A percentile compares a stretch with the other conserved stretches of the same genome.
phyloP scores from a whole-genome alignment of 2,888 invertebrate genomes.

The Drosophila emarginata region DNA sequence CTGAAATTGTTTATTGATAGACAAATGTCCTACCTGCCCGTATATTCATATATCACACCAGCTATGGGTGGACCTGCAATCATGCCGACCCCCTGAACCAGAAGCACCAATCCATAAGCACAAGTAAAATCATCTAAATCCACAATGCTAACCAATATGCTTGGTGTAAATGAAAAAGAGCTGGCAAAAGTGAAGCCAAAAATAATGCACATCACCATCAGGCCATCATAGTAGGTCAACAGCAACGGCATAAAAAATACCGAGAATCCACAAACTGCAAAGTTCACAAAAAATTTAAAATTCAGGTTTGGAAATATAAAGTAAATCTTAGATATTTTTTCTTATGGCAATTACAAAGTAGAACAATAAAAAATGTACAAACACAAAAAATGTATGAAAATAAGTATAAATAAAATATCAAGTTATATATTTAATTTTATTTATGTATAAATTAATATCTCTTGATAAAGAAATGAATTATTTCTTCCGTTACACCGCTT shows the following conservation, averaged over 20 bases:
- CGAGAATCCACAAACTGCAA: conserved; percentile 81
- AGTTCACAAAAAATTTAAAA: background rate
- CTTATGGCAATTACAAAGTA: no score
- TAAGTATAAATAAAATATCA: no score
- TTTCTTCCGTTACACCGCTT: no score
- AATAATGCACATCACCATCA: conserved; percentile 83
- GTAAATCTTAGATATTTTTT: no score
- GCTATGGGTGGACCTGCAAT: conserved; percentile 95
- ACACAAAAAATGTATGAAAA: no score
- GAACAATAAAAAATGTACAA: no score
- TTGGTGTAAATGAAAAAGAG: conserved; percentile 94
- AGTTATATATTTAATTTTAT: no score
- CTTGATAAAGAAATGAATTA: no score
- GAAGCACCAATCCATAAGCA: conserved; percentile 93
- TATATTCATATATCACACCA: conserved; percentile 85
- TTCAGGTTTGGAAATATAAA: no score
- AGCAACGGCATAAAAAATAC: conserved; percentile 81
- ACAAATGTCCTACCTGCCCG: conserved; percentile 67
- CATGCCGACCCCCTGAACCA: conserved; percentile 96
- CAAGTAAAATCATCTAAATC: conserved; percentile 95
- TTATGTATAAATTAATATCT: no score
- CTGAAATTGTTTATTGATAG: background rate
- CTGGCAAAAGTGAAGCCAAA: conserved; percentile 96
- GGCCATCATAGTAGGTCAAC: conserved; percentile 70
- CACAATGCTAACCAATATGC: conserved; percentile 93